Evolutionary conservation across 2,888 invertebrate species (phyloP), one percentile per base, ranked within the genome.

Genomic region (Temnothorax rugatulus): DNA sequence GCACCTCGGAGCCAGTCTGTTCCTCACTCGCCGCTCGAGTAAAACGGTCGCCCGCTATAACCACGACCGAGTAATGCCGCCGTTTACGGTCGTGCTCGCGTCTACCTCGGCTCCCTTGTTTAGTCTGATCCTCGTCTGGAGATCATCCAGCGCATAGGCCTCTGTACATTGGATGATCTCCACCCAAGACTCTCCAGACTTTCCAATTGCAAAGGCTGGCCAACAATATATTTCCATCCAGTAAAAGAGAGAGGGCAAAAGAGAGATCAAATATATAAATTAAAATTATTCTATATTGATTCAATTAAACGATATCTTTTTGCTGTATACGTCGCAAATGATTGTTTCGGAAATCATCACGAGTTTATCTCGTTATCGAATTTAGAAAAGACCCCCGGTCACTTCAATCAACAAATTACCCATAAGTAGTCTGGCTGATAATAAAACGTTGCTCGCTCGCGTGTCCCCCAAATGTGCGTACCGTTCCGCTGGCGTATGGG

Each of bases 31-130:
- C 44, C n/a, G 52, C 44, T 64, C 52, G 50, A 47, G 68, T 57
- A 54, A 68, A 66, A 61, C 64, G 64, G 47, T 73, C 68, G 74
- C 18, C 38, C 68, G 71, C 50, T 59, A 44, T 59, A 15, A 15
- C 25, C 21, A 29, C 8, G 47, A 25, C 63, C 34, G 29, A 52
- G 50, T 69, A 71, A 75, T 47, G 34, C 52, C 57, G 64, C 25
- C 81, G 87, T 44, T 75, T 85, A 82, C 63, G 71, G 83, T 69
- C 57, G 73, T 15, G 73, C 74, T 54, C 52, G 44, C 41, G 34
- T 77, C 82, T 69, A 73, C 18, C 75, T 76, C 59, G 73, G 61
- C 74, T 87, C 83, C 82, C 82, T 86, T 85, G 86, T 88, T 88
- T 86, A 82, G 84, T 86, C 88, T 86, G 69, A 82, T 83, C 66